Conservation (phyloP, 2,888 invertebrate genomes). For the Merodon equestris region DNA sequence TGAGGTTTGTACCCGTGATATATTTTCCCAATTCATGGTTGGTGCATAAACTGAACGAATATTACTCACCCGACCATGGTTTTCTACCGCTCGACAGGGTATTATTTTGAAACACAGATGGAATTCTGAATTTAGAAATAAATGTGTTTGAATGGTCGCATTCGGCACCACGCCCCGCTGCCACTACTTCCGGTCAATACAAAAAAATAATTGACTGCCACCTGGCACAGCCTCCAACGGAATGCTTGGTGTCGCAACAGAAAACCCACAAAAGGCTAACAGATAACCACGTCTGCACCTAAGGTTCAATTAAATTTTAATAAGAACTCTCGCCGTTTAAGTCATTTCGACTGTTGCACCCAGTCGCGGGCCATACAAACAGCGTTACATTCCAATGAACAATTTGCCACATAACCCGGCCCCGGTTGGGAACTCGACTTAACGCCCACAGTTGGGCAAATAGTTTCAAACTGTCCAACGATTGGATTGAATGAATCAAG, state of each 20-base stretch:
- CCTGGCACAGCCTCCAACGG: constrained; percentile 1
- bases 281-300: not conserved
- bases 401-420: too few species aligned
- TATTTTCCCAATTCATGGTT: too few species aligned
- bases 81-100: too few species aligned
- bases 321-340: constrained; percentile 23
- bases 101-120: too few species aligned
- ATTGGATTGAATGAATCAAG: constrained; percentile 52
- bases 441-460: constrained; percentile 2
- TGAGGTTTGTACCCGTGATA: too few species aligned
- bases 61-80: too few species aligned
- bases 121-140: too few species aligned
- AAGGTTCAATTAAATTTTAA: constrained; percentile 55
- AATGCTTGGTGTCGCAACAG: constrained; percentile 18
- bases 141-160: too few species aligned
- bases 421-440: not conserved
- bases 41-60: too few species aligned
- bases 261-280: constrained; percentile 10
- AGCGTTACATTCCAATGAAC: not conserved
- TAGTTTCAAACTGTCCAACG: constrained; percentile 21
- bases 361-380: not conserved
- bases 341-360: constrained; percentile 27
- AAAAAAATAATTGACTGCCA: constrained; percentile 14
- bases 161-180: too few species aligned
- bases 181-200: too few species aligned